A percentile compares a stretch with the other conserved stretches of the same genome.
Evolutionary conservation across 2,113 vertebrate species (phyloP).

Genomic region (Aviceda subcristata): DNA sequence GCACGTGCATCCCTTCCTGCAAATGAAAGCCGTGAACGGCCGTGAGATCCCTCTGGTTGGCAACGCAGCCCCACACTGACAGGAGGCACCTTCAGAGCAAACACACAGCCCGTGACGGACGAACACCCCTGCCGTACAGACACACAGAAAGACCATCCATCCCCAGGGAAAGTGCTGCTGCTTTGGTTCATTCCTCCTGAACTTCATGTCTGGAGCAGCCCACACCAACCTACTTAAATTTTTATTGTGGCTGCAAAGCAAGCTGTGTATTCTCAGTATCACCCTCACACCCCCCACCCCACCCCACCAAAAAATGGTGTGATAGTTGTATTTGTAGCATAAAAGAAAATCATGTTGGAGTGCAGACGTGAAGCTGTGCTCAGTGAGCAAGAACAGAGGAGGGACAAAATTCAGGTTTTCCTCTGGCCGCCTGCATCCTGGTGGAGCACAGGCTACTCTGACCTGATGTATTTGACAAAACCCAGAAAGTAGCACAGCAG

Average conservation of each 20-base stretch:
- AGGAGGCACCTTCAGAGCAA: neutral
- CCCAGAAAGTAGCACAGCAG: neutral
- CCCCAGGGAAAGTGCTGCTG: neutral
- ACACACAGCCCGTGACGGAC: fast-evolving
- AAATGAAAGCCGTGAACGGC: neutral
- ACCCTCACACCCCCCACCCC: no score
- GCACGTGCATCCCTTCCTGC: fast-evolving
- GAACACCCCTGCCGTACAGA: neutral
- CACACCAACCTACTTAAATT: neutral
- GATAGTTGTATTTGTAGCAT: fast-evolving
- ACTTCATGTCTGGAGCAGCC: neutral
- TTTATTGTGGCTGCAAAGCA: neutral
- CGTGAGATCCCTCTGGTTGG: neutral
- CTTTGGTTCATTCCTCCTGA: neutral
- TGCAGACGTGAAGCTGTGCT: neutral
- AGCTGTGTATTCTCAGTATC: neutral
- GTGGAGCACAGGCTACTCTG: neutral
- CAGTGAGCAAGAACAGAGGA: neutral
- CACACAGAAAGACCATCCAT: neutral
- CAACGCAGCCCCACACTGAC: fast-evolving
- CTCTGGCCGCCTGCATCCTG: neutral
- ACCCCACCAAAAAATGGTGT: fast-evolving
- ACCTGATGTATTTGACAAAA: neutral
- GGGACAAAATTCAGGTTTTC: neutral
- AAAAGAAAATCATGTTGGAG: fast-evolving